Base-by-base conservation (phyloP, 2,797 vertebrate species). In the Atherinosoma microstoma region DNA sequence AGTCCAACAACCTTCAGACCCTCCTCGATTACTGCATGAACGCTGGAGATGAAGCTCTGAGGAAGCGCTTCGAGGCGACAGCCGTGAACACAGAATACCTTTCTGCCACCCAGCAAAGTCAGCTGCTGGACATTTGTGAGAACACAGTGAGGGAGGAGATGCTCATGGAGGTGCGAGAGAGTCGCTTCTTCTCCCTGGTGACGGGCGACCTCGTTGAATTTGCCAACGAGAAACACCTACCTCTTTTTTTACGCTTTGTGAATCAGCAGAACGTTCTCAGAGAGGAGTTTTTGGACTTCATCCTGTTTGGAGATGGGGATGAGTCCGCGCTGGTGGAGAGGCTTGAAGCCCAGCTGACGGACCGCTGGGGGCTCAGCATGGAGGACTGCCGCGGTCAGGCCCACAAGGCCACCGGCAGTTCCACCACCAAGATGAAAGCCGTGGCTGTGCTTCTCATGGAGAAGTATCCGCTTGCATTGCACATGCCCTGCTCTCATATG, bases 371-470 rank as follows among this genome's bases (percentile, higher is more conserved):
- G 5, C 91, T 99, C 12, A 97, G 96, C 86, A 96, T 99, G 96
- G 97, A 99, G 35, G 95, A 97, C 82, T 99, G 98, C 60, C 95
- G 97, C 1, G 97, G 97, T 40, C 98, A 98, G 84, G 97, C 97
- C 58, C 97, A 98, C 73, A 94, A 96, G 0, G 94, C 96, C 36
- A 97, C 96, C 1, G 96, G 97, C 8, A 95, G 94, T 1, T 95
- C 96, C 80, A 95, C 96, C 87, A 95, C 94, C 57, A 98, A 97
- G 86, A 97, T 99, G 96, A 98, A 98, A 90, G 90, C 95, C 2
- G 96, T 98, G 75, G 96, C 96, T 6, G 94, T 93, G 0, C 93
- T 96, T 65, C 91, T 99, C 49, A 90, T 96, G 87, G 96, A 97
- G 79, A 99, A 97, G 89, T 98, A 97, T 67, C 97, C 97, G 0